Base-by-base conservation (phyloP, 2,888 invertebrate species). In the Synanthedon andrenaeformis region DNA sequence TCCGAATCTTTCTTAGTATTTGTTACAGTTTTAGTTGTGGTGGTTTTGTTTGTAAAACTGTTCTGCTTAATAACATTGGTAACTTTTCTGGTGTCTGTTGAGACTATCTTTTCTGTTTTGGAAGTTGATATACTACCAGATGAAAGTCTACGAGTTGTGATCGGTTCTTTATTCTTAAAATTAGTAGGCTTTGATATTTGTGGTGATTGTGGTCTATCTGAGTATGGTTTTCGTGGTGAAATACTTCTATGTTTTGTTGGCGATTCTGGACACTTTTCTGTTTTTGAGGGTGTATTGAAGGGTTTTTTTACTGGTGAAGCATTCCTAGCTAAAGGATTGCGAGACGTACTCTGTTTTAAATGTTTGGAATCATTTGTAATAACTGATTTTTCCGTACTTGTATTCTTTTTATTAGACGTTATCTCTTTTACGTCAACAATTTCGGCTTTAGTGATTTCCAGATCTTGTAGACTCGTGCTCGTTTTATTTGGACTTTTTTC, bases 121-220 rank as follows among this genome's bases (percentile, higher is more conserved):
- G 67, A 71, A 1, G 76, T 69, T 50, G 73, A 70, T n/a, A 69
- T 54, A 28, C 63, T 65, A 42, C 51, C 19, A 10, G 79, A 70
- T 35, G 74, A 74, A n/a, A 76, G 70, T 67, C 79, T 81, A 35
- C 72, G 70, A 11, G 72, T 63, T 41, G 74, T 65, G 48, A 71
- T 63, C 51, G 70, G 69, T 48, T 85, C 82, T 61, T 74, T 79
- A 19, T 77, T 69, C 60, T 77, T 82, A 4, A 72, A 65, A 2
- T 73, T 72, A 64, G 71, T 73, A n/a, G 63, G 54, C 61, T 74
- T 82, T n/a, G 68, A 58, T n/a, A 72, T 65, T 59, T 78, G 81
- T 10, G 84, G 84, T 5, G 84, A 85, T 45, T 76, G 79, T 4
- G 85, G 76, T 12, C 79, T 69, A 48, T 82, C 83, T 51, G 55